phyloP scores from a whole-genome alignment of 2,797 vertebrate genomes.

The Chanos chanos region DNA sequence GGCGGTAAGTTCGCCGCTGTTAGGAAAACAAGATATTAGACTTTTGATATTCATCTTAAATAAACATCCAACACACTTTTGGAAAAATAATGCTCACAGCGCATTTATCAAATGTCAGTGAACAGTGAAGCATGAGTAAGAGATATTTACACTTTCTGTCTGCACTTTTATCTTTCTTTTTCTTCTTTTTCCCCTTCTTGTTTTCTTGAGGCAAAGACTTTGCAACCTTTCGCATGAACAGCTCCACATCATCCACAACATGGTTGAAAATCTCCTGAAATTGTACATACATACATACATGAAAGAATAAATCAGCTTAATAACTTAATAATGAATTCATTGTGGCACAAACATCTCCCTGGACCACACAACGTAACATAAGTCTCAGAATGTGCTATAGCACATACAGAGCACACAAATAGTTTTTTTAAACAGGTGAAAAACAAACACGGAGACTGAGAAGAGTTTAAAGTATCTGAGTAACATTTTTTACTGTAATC shows the following conservation, averaged over 20 bases:
- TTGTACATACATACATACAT: not conserved
- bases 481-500: too few species aligned
- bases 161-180: conserved; percentile 36
- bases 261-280: conserved; percentile 75
- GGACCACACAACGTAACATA: too few species aligned
- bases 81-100: too few species aligned
- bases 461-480: too few species aligned
- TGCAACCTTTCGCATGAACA: conserved; percentile 53
- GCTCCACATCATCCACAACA: conserved; percentile 65
- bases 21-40: not conserved
- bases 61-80: too few species aligned
- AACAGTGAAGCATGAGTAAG: not conserved
- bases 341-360: too few species aligned
- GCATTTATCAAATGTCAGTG: not conserved
- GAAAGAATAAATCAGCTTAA: not conserved
- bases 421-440: too few species aligned
- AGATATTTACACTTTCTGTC: conserved; percentile 45
- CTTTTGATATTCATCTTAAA: not conserved
- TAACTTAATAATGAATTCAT: not conserved
- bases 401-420: too few species aligned
- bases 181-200: conserved; percentile 51
- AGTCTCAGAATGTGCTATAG: too few species aligned
- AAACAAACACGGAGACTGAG: too few species aligned
- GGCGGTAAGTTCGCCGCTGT: conserved; percentile 48
- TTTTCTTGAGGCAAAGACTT: conserved; percentile 10